Evolutionary conservation across 2,888 invertebrate genomes (phyloP).

Genomic region (Pristionchus exspectatus): DNA sequence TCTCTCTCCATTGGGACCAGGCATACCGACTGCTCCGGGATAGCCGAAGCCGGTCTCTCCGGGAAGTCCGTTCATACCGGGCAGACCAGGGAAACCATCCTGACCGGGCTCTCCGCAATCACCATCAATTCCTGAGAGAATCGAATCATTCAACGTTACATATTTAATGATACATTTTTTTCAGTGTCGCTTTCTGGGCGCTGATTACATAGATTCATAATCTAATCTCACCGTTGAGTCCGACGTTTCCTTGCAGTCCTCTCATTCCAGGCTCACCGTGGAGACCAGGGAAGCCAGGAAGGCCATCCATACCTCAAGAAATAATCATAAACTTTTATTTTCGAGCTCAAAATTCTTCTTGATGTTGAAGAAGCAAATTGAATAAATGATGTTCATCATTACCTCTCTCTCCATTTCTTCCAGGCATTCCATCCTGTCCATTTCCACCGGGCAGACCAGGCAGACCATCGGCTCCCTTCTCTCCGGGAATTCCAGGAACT

Average conservation of each 20-base stretch:
- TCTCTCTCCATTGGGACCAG: constrained; percentile 71
- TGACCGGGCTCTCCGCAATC: constrained; percentile 69
- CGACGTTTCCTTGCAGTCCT: constrained; percentile 62
- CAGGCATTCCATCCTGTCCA: constrained; percentile 74
- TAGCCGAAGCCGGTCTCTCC: constrained; percentile 72
- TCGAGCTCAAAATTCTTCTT: too few species aligned
- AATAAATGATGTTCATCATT: neutral
- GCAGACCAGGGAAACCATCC: constrained; percentile 67
- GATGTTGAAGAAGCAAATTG: too few species aligned
- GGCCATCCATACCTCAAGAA: constrained; percentile 57
- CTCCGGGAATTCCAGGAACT: constrained; percentile 76
- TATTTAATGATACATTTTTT: constrained; percentile 81
- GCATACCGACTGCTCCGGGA: constrained; percentile 70
- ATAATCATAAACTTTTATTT: too few species aligned
- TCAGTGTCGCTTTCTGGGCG: constrained; percentile 55
- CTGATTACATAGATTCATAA: neutral
- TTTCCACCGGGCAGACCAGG: constrained; percentile 65
- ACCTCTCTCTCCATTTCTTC: constrained; percentile 70
- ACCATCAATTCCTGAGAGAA: constrained; percentile 63
- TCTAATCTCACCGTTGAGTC: constrained; percentile 59
- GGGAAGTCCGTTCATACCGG: constrained; percentile 68
- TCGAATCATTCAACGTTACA: constrained; percentile 56
- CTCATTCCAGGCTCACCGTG: constrained; percentile 70
- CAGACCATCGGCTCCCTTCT: constrained; percentile 68
- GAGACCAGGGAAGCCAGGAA: constrained; percentile 71